A percentile compares a stretch with the other conserved stretches of the same genome.
Conservation (phyloP, 2,113 vertebrate genomes). For the Eleginops maclovinus region DNA sequence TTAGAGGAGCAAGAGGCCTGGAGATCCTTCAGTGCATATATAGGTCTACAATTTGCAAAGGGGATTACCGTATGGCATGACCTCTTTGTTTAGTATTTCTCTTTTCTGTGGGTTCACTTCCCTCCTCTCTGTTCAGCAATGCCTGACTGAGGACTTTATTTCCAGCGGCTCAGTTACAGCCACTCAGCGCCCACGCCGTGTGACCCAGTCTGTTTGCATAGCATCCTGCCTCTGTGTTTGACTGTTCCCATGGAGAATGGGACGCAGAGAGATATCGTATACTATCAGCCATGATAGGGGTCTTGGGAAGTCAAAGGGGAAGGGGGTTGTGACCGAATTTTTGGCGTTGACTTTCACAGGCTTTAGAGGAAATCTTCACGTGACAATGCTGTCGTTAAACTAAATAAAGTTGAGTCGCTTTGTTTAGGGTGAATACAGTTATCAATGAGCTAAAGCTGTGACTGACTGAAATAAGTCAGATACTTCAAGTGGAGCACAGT, state of each 20-base stretch:
- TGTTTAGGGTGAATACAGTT: conserved; percentile 1
- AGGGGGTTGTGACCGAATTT: conserved; percentile 29
- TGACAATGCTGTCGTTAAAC: conserved; percentile 4
- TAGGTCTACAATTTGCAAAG: conserved; percentile 66
- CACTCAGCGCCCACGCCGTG: conserved; percentile 10
- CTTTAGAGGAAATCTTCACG: conserved; percentile 26
- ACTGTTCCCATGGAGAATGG: conserved; percentile 64
- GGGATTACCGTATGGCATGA: conserved; percentile 63
- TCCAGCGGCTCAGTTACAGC: conserved; percentile 55
- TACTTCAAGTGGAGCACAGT: conserved; percentile 7
- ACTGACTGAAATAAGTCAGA: background rate
- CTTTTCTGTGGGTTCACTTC: conserved; percentile 20
- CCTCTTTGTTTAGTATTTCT: conserved; percentile 53
- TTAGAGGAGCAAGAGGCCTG: conserved; percentile 75
- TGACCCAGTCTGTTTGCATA: conserved; percentile 53
- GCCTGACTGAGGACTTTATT: conserved; percentile 55
- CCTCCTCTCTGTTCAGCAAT: conserved; percentile 26
- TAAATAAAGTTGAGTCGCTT: background rate
- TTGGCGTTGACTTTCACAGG: background rate
- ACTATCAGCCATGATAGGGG: conserved; percentile 17
- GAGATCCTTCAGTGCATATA: conserved; percentile 74
- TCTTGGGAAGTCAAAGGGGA: conserved; percentile 32
- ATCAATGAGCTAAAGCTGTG: background rate
- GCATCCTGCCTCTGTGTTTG: conserved; percentile 45
- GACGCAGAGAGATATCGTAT: conserved; percentile 56